A percentile compares a stretch with the other conserved stretches of the same genome.
Evolutionary conservation across 92 coral and sea anemone species (phyloP).

Genomic region (Palythoa caribaeorum): DNA sequence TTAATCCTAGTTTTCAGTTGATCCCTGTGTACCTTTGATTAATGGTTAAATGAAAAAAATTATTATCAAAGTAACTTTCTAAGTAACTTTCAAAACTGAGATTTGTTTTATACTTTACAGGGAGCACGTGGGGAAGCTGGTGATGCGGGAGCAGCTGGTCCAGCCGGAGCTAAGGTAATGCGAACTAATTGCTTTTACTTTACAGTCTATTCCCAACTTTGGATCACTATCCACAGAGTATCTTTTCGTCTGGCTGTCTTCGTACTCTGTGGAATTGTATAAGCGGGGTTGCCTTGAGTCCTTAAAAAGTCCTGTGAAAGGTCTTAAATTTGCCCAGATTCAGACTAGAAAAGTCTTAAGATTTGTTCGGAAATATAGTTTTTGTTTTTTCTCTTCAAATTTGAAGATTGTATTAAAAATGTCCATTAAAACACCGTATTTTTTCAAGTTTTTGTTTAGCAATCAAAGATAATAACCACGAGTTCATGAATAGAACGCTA

Average conservation of each 20-base stretch:
- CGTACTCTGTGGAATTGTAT: background rate
- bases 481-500: too few relatives aligned
- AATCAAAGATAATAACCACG: too few relatives aligned
- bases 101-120: slow-evolving; percentile 40
- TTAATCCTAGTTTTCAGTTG: too few relatives aligned
- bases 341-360: too few relatives aligned
- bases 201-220: background rate
- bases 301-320: too few relatives aligned
- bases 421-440: too few relatives aligned
- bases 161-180: slow-evolving; percentile 86
- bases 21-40: background rate
- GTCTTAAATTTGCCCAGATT: too few relatives aligned
- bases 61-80: background rate
- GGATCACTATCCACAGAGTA: background rate
- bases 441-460: too few relatives aligned
- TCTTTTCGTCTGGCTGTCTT: background rate
- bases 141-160: slow-evolving; percentile 85
- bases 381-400: too few relatives aligned
- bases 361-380: too few relatives aligned
- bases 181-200: background rate
- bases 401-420: too few relatives aligned
- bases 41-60: background rate
- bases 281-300: too few relatives aligned
- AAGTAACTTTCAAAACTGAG: background rate
- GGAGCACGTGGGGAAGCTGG: slow-evolving; percentile 81